Base-by-base conservation (phyloP, 2,113 vertebrate genomes). In the Patagioenas fasciata region DNA sequence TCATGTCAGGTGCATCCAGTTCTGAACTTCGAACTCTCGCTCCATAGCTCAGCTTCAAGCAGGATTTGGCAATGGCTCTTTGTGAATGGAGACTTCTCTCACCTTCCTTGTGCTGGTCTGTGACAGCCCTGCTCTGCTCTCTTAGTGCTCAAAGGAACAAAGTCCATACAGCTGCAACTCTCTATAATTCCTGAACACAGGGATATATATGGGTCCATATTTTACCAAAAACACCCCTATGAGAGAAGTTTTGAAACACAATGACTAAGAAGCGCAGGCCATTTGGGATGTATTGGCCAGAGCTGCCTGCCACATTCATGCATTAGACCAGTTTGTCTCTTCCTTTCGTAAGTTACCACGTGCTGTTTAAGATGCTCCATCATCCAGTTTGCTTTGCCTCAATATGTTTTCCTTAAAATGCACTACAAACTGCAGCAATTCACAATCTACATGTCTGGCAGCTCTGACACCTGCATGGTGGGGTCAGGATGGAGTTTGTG, bases 261-360 rank as follows among this genome's bases (percentile, higher is more conserved):
- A 19, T 32, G 28, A 44, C 24, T 69, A 40, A 44, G 7, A 40
- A 84, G 47, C 40, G 21, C 3, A n/a, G 36, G 13, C 9, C 47
- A 8, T 74, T 74, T 84, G 51, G 42, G 42, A 47, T 34, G 40
- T 47, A 19, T 47, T 47, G 56, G 6, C 29, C 77, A 40, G 31
- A 62, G 4, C 16, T 69, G 34, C 26, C 21, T 23, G 3, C 73
- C 40, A 4, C 40, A 4, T 23, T 65, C 1, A 0, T 36, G 11
- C 10, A 5, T 64, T 51, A 26, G 6, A 48, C n/a, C 32, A 23
- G 3, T 61, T 75, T 54, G 7, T 44, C 31, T 66, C 1, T 40
- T 70, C 21, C 15, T 78, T 6, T 32, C 0, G 0, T 26, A 70
- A 71, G 17, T 11, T n/a, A 21, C 1, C 0, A 5, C 0, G 0